Conservation (phyloP, 2,113 vertebrate species). For the Amia ocellicauda region DNA sequence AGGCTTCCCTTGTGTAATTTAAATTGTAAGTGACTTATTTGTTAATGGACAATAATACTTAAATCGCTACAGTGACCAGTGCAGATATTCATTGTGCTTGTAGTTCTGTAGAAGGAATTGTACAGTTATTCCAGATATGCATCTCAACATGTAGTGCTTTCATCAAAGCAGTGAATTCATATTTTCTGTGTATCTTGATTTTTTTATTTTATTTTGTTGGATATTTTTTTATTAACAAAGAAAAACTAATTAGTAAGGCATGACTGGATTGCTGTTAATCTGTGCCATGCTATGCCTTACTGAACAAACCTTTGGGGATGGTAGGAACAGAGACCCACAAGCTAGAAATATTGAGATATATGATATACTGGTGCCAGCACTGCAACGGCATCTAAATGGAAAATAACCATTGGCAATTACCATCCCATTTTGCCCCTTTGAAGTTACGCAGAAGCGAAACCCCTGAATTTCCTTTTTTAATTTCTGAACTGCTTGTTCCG, state of each 20-base stretch:
- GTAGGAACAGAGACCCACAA: neutral
- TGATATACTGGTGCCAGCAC: slow-evolving; percentile 44
- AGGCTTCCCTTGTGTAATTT: slow-evolving; percentile 14
- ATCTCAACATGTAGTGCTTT: slow-evolving; percentile 38
- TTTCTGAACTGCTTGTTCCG: slow-evolving; percentile 48
- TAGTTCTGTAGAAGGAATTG: slow-evolving; percentile 16
- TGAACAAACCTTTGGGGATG: neutral
- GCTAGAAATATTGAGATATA: slow-evolving; percentile 14
- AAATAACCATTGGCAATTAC: slow-evolving; percentile 53
- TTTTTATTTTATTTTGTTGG: too few species aligned
- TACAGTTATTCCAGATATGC: slow-evolving; percentile 29
- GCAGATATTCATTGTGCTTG: too few species aligned
- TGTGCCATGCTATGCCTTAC: neutral
- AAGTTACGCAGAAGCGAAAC: slow-evolving; percentile 48
- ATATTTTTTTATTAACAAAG: slow-evolving; percentile 53
- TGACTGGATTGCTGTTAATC: slow-evolving; percentile 26
- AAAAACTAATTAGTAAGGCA: slow-evolving; percentile 34
- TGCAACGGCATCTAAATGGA: slow-evolving; percentile 54
- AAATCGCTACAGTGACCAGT: too few species aligned
- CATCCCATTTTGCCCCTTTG: slow-evolving; percentile 51
- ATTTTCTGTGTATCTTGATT: slow-evolving; percentile 11
- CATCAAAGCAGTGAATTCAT: slow-evolving; percentile 34
- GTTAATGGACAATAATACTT: slow-evolving; percentile 44
- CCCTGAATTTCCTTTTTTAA: slow-evolving; percentile 51
- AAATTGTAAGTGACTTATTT: slow-evolving; percentile 54